Evolutionary conservation across 1,140 invertebrate species (phyloP).

Genomic region (Mactra quadrangularis): DNA sequence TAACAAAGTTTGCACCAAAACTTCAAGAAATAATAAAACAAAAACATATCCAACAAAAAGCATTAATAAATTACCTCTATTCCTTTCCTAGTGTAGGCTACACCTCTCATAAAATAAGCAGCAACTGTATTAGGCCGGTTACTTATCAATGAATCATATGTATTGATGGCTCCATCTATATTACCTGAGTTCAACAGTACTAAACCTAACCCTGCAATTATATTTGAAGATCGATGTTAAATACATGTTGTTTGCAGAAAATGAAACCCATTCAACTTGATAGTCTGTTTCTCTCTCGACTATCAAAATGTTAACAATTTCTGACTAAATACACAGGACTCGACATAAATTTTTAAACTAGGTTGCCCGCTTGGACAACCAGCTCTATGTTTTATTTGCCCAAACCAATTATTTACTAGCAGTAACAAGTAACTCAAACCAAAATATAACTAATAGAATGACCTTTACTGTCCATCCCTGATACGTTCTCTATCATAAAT

Average conservation of each 20-base stretch:
- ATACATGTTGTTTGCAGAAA: background rate
- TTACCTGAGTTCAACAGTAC: constrained; percentile 70
- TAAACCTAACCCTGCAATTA: constrained; percentile 69
- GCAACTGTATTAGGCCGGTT: constrained; percentile 47
- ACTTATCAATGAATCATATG: constrained; percentile 64
- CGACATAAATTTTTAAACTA: too few species aligned
- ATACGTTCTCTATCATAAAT: too few species aligned
- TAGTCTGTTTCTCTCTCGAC: constrained; percentile 31
- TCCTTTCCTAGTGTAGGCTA: constrained; percentile 69
- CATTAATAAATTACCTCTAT: constrained; percentile 51
- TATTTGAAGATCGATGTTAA: constrained; percentile 1
- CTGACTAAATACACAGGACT: background rate
- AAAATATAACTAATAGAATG: too few species aligned
- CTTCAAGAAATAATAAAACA: too few species aligned
- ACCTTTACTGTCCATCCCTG: too few species aligned
- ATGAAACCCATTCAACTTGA: background rate
- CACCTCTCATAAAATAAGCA: constrained; percentile 61
- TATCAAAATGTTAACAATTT: constrained; percentile 35
- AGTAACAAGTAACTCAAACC: too few species aligned
- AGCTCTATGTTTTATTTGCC: too few species aligned
- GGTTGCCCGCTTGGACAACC: too few species aligned
- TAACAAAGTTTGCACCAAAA: too few species aligned
- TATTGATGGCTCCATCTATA: constrained; percentile 67
- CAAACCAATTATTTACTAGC: too few species aligned
- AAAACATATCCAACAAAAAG: too few species aligned